A percentile compares a stretch with the other conserved stretches of the same genome.
Conservation (phyloP, 2,888 invertebrate species). For the Macrostomum cliftonense region DNA sequence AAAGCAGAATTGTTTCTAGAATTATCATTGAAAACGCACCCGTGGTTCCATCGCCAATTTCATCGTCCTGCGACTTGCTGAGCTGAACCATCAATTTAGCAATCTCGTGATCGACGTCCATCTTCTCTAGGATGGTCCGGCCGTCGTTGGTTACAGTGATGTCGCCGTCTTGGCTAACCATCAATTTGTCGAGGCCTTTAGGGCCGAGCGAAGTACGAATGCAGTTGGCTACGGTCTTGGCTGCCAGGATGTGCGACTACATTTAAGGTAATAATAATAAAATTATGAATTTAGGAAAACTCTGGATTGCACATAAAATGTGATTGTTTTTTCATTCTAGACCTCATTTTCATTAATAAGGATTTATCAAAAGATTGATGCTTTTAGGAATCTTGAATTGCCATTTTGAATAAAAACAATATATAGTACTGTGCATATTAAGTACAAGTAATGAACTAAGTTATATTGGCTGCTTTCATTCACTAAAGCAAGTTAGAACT, state of each 20-base stretch:
- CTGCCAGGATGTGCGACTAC: slow-evolving; percentile 93
- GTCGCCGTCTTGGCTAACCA: slow-evolving; percentile 89
- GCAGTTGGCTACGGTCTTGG: slow-evolving; percentile 68
- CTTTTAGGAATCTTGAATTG: no score
- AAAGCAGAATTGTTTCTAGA: not conserved
- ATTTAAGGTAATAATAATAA: slow-evolving; percentile 34
- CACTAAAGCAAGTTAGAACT: no score
- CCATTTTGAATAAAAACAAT: no score
- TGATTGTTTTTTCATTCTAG: no score
- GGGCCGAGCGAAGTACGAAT: slow-evolving; percentile 84
- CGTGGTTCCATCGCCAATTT: slow-evolving; percentile 97
- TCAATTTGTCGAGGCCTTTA: slow-evolving; percentile 83
- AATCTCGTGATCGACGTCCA: slow-evolving; percentile 97
- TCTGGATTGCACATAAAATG: no score
- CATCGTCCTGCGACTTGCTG: slow-evolving; percentile 95
- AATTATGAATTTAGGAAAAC: no score
- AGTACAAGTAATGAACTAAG: no score
- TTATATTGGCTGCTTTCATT: no score
- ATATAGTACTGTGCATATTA: no score
- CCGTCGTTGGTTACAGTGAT: slow-evolving; percentile 95
- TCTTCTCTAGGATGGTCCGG: slow-evolving; percentile 90
- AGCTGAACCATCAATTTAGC: slow-evolving; percentile 92
- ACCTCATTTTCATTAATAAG: slow-evolving; percentile 7
- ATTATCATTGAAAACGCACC: slow-evolving; percentile 43
- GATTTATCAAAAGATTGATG: not conserved